These are phyloP conservation scores for Alfaro cultratus DNA, from an alignment of 2,797 vertebrate genomes.

Conservation along the genomic window DNA sequence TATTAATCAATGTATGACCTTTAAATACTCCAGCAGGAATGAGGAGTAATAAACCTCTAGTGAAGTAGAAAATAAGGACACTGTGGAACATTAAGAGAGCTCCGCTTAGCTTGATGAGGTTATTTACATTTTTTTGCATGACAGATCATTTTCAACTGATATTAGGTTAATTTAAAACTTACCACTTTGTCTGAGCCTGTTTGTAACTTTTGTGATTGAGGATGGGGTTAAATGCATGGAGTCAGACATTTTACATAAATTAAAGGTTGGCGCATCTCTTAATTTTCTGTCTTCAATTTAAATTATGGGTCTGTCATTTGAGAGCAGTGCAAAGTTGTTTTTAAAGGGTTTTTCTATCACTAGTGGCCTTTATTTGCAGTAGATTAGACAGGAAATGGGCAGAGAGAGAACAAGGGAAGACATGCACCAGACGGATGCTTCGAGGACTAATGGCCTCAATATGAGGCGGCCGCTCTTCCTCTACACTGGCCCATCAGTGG, in stretches of 20 bases:
- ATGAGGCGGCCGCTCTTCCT: not conserved
- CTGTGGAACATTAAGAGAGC: conserved; percentile 8
- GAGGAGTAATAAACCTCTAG: conserved; percentile 35
- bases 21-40: conserved; percentile 32
- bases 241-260: not conserved
- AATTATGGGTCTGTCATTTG: not conserved
- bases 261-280: not conserved
- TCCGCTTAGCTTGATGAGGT: not conserved
- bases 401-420: not conserved
- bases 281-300: not conserved
- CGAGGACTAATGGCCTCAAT: not conserved
- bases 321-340: not conserved
- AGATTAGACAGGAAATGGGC: not conserved
- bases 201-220: not conserved
- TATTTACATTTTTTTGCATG: not conserved
- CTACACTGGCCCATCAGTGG: not conserved
- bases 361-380: not conserved
- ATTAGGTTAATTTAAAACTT: not conserved
- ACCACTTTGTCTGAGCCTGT: not conserved
- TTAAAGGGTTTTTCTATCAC: not conserved
- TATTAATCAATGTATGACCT: conserved; percentile 45
- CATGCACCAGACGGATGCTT: not conserved
- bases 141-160: not conserved
- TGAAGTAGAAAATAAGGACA: conserved; percentile 32
- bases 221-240: not conserved